Base-by-base conservation (phyloP, 1,140 invertebrate genomes). In the Leptopilina clavipes region DNA sequence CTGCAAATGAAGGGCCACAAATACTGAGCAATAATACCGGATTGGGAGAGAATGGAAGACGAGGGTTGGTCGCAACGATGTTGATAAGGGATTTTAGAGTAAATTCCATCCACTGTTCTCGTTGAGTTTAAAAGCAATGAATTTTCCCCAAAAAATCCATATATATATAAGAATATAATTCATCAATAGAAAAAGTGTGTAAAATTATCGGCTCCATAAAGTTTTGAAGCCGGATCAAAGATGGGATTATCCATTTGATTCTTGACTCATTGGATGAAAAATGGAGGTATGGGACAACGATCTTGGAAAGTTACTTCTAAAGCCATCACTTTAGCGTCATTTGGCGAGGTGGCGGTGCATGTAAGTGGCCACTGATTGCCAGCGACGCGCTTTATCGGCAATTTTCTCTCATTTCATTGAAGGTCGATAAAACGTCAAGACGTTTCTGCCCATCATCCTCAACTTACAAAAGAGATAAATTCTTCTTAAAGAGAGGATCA, bases 261-360 rank as follows among this genome's bases (percentile, higher is more conserved):
- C 22, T 65, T 31, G 59, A 65, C 10, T 31, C 11, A n/a, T 65
- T 31, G 12, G 59, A 31, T 65, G 59, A 19, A 25, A n/a, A 56
- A 56, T 17, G 54, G 19, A 56, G 54, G 11, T 25, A 14, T 65
- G 56, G 72, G 25, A n/a, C n/a, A n/a, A n/a, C n/a, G n/a, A n/a
- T n/a, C n/a, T n/a, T n/a, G n/a, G n/a, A 56, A 74, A 44, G 76
- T 40, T 43, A 76, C 48, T 77, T 74, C 19, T 71, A 6, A 48
- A 75, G 65, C 6, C 76, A 73, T 71, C 54, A 72, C 75, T 78
- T 78, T 73, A 44, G 73, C 73, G 74, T 79, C 78, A 80, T 79
- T 82, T 81, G 80, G 17, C 52, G 78, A 81, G 78, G 76, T 75
- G 78, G 76, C 76, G 77, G 80, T 78, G 80, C 78, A 79, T 78